Evolutionary conservation across 2,113 vertebrate genomes (phyloP).

Genomic region (Callorhinus ursinus): DNA sequence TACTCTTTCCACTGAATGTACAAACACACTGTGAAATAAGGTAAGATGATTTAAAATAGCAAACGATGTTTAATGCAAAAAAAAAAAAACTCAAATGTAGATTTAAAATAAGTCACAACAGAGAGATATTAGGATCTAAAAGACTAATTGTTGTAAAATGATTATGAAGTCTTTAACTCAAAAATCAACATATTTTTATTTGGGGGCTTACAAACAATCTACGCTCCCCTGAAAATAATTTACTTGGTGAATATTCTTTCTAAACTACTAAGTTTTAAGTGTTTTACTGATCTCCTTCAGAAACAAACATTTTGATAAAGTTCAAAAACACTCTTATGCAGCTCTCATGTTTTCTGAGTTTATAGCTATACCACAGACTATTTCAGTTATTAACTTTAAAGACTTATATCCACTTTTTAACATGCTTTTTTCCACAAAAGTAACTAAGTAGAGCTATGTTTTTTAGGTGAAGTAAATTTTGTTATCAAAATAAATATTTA

Average conservation of each 20-base stretch:
- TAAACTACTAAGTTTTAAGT: slow-evolving; percentile 43
- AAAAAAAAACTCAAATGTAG: not conserved
- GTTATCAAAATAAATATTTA: slow-evolving; percentile 43
- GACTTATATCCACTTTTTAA: not conserved
- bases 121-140: not conserved
- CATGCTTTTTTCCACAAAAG: not conserved
- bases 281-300: not conserved
- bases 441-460: not conserved
- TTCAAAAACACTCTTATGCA: not conserved
- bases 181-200: slow-evolving; percentile 32
- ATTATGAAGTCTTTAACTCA: slow-evolving; percentile 11
- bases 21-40: not conserved
- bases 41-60: slow-evolving; percentile 1
- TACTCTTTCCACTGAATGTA: slow-evolving; percentile 25
- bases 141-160: slow-evolving; percentile 26
- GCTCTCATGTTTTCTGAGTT: not conserved
- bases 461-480: not conserved
- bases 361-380: not conserved
- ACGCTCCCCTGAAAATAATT: not conserved
- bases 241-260: slow-evolving; percentile 11
- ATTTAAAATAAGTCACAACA: not conserved
- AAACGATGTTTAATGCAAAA: slow-evolving; percentile 22
- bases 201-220: slow-evolving; percentile 3
- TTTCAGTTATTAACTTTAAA: slow-evolving; percentile 15
- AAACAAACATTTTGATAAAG: slow-evolving; percentile 35